A percentile compares a stretch with the other conserved stretches of the same genome.
Conservation (phyloP, 1,140 invertebrate genomes). For the Orchesella cincta region DNA sequence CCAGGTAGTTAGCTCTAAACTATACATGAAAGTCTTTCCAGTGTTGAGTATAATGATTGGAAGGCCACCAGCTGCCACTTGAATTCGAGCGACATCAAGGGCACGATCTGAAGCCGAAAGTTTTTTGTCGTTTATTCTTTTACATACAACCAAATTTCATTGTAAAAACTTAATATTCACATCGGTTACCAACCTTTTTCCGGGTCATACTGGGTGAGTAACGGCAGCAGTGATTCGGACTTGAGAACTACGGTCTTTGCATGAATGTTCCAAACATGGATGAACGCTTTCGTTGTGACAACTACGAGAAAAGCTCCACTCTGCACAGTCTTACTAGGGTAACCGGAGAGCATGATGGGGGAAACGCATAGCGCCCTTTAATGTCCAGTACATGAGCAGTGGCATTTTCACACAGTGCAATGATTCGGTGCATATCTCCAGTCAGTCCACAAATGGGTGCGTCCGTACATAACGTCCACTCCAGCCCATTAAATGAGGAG, state of each 20-base stretch:
- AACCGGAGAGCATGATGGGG: conserved; percentile 67
- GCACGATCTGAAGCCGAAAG: conserved; percentile 38
- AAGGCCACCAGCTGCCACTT: conserved; percentile 64
- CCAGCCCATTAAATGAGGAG: conserved; percentile 36
- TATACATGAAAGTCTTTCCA: conserved; percentile 69
- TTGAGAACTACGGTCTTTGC: conserved; percentile 50
- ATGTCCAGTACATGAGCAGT: conserved; percentile 66
- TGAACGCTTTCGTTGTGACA: conserved; percentile 51
- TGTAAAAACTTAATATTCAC: conserved; percentile 37
- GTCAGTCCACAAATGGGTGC: conserved; percentile 41
- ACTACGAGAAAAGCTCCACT: conserved; percentile 53
- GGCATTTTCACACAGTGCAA: conserved; percentile 66
- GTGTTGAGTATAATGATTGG: conserved; percentile 68
- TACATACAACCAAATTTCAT: conserved; percentile 17
- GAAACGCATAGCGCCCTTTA: conserved; percentile 61
- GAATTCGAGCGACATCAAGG: conserved; percentile 62
- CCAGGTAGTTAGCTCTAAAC: conserved; percentile 67
- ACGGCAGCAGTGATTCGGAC: conserved; percentile 48
- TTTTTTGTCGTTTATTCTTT: conserved; percentile 31
- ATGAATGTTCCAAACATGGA: conserved; percentile 54
- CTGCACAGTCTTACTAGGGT: conserved; percentile 59
- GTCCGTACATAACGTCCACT: conserved; percentile 46
- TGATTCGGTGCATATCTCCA: conserved; percentile 58
- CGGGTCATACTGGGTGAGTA: conserved; percentile 49
- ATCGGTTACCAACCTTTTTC: conserved; percentile 42